Conservation (phyloP, 2,113 vertebrate genomes). For the Percina caprodes region DNA sequence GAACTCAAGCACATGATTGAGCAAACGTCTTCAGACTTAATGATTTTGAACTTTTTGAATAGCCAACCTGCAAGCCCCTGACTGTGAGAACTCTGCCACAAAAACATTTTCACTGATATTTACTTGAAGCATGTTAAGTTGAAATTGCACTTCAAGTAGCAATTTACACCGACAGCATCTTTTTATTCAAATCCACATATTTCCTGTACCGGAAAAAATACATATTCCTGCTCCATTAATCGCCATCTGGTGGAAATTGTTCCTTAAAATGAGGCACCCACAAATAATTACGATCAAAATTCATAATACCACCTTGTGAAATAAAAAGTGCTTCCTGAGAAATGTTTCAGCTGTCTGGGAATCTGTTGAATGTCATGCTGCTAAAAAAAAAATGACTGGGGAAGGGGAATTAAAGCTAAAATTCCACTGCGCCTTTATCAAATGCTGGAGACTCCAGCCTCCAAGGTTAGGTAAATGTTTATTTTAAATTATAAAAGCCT, state of each 20-base stretch:
- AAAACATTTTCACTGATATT: conserved; percentile 25
- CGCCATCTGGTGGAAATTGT: conserved; percentile 43
- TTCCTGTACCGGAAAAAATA: conserved; percentile 9
- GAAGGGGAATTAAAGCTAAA: not conserved
- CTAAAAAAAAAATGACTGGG: not conserved
- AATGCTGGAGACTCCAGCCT: not conserved
- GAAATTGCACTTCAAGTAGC: conserved; percentile 14
- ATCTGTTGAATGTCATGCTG: conserved; percentile 22
- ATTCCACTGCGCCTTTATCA: not conserved
- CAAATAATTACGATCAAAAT: conserved; percentile 38
- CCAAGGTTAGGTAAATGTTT: not conserved
- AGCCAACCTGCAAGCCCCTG: not conserved
- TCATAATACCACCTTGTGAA: not conserved
- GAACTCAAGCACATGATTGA: not conserved
- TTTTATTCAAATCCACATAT: conserved; percentile 22
- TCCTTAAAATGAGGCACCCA: conserved; percentile 26
- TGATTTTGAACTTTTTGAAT: conserved; percentile 36
- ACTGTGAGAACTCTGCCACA: conserved; percentile 1
- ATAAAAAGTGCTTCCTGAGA: not conserved
- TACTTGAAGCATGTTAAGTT: not conserved
- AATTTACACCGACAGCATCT: conserved; percentile 22
- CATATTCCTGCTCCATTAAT: conserved; percentile 19
- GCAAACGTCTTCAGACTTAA: conserved; percentile 5
- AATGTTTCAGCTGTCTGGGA: not conserved
- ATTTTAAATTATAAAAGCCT: not conserved